Conservation (phyloP, 2,888 invertebrate species). For the Pollenia griseotomentosa region DNA sequence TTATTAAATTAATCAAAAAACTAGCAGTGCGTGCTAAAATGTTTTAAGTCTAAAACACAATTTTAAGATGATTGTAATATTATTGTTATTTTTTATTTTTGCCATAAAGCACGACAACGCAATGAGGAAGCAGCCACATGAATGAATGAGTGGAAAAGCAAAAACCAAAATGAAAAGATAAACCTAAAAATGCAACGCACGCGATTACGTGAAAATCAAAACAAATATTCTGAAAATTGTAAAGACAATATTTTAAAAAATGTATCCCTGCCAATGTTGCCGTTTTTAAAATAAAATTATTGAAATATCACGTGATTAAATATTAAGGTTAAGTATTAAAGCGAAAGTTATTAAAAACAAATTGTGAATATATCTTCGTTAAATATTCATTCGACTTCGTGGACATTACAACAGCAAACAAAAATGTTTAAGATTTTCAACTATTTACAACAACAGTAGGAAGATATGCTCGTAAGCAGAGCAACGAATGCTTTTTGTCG, state of each 20-base stretch:
- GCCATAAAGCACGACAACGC: conserved; percentile 52
- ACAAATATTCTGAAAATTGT: conserved; percentile 13
- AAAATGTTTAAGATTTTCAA: too few species aligned
- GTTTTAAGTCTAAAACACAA: conserved; percentile 4
- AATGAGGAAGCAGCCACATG: conserved; percentile 54
- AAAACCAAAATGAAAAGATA: conserved; percentile 20
- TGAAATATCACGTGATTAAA: too few species aligned
- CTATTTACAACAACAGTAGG: too few species aligned
- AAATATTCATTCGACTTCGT: too few species aligned
- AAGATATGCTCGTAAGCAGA: too few species aligned
- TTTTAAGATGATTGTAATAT: conserved; percentile 9
- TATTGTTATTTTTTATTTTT: conserved; percentile 1
- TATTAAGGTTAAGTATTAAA: too few species aligned
- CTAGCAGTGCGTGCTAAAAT: conserved; percentile 60
- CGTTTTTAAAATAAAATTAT: not conserved
- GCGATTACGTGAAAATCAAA: conserved; percentile 57
- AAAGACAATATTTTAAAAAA: not conserved
- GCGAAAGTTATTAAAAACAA: too few species aligned
- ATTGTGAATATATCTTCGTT: too few species aligned
- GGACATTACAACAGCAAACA: too few species aligned
- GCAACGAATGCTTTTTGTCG: too few species aligned
- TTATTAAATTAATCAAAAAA: conserved; percentile 55
- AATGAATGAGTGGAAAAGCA: conserved; percentile 56
- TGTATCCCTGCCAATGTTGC: not conserved
- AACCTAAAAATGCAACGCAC: conserved; percentile 40